Percentiles rank a stretch among this genome's conserved stretches.
phyloP scores from a whole-genome alignment of 2,113 vertebrate species.

The Bubo bubo region DNA sequence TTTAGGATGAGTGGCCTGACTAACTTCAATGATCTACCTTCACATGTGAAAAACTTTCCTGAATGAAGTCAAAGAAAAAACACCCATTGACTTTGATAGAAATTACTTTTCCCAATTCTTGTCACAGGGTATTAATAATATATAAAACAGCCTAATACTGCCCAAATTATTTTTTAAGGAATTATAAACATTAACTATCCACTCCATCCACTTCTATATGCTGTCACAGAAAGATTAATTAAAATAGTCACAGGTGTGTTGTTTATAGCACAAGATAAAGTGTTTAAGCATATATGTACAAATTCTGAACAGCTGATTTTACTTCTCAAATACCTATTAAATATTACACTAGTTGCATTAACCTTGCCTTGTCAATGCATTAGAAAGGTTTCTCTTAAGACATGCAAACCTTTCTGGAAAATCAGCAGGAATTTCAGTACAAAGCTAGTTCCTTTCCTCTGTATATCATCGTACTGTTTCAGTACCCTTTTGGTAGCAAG shows the following conservation, averaged over 20 bases:
- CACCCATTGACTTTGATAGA: background rate
- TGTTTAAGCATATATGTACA: background rate
- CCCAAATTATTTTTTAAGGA: background rate
- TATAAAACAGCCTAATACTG: background rate
- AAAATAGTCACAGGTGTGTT: background rate
- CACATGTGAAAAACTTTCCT: background rate
- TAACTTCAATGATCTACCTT: background rate
- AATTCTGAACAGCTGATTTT: background rate
- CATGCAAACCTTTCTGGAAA: background rate
- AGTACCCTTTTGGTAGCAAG: background rate
- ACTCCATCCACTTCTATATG: background rate
- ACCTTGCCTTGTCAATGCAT: background rate
- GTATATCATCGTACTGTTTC: background rate
- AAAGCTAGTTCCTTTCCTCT: background rate
- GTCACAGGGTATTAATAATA: background rate
- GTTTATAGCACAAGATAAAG: background rate
- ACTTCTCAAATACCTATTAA: background rate
- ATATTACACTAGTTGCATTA: background rate
- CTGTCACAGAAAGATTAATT: background rate
- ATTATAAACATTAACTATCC: background rate
- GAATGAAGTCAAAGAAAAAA: background rate
- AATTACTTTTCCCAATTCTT: background rate
- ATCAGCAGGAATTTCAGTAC: background rate
- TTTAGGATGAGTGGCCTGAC: background rate
- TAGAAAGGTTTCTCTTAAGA: background rate